Percentiles rank a stretch among this genome's conserved stretches.
These are phyloP conservation scores for Archips xylosteana DNA, from an alignment of 2,888 invertebrate species.

Conservation along the genomic window DNA sequence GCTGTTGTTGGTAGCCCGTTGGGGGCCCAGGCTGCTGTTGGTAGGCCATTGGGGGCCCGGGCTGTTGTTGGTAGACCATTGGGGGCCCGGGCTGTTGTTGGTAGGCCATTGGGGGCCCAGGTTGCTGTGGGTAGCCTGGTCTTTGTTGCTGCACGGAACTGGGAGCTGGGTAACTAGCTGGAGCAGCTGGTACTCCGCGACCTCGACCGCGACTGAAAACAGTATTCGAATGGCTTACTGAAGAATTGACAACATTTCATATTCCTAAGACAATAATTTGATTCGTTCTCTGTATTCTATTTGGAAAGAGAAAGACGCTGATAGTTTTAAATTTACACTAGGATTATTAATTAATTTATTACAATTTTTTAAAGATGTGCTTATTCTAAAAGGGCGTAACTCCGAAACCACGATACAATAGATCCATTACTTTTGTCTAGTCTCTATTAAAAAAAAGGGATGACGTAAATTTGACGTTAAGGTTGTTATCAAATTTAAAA, in stretches of 20 bases:
- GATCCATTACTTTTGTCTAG: too few relatives aligned
- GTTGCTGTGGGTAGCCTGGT: constrained; percentile 16
- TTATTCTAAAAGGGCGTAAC: too few relatives aligned
- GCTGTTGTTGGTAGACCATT: constrained; percentile 8
- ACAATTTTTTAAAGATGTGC: too few relatives aligned
- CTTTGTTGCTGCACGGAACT: neutral
- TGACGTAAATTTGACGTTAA: too few relatives aligned
- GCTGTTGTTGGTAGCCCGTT: neutral
- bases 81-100: neutral
- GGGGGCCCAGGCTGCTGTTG: neutral
- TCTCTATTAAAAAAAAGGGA: too few relatives aligned
- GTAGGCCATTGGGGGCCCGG: constrained; percentile 8
- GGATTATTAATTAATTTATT: too few relatives aligned
- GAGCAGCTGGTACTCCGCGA: neutral
- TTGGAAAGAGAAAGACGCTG: too few relatives aligned
- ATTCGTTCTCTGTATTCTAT: too few relatives aligned
- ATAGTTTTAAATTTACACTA: too few relatives aligned
- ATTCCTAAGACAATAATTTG: too few relatives aligned
- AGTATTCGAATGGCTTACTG: neutral
- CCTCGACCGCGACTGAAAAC: neutral
- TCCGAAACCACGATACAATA: too few relatives aligned
- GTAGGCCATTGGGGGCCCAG: neutral
- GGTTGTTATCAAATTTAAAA: too few relatives aligned
- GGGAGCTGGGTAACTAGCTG: neutral
- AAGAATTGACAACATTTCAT: neutral